A percentile compares a stretch with the other conserved stretches of the same genome.
Conservation (phyloP, 2,888 invertebrate species). For the Leptura quadrifasciata region DNA sequence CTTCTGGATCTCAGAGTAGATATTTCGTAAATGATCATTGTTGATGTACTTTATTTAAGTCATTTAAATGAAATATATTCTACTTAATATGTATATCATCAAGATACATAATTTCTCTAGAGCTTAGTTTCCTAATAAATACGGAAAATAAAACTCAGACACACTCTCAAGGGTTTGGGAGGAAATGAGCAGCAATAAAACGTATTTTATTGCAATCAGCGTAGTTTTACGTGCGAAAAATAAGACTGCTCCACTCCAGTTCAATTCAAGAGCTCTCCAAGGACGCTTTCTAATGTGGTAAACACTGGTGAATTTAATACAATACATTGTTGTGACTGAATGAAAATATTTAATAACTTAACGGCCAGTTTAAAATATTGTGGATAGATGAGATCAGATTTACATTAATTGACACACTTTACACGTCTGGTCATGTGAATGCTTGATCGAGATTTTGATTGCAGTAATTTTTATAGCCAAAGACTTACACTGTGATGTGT, state of each 20-base stretch:
- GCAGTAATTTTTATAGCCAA: no score
- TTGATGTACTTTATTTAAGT: no score
- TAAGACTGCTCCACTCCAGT: neutral
- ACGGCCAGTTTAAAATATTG: no score
- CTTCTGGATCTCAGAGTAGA: no score
- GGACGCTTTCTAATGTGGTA: neutral
- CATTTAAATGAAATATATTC: neutral
- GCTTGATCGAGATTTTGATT: no score
- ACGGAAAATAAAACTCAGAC: neutral
- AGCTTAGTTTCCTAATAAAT: neutral
- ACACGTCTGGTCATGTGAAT: no score
- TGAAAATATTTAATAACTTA: no score
- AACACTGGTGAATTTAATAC: neutral
- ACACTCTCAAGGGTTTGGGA: neutral
- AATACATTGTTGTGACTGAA: no score
- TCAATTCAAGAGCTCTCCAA: neutral
- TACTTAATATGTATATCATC: neutral
- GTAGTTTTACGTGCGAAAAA: neutral
- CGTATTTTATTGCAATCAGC: neutral
- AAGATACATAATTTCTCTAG: neutral
- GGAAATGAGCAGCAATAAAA: neutral
- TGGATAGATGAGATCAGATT: no score
- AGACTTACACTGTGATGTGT: no score
- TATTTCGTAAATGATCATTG: no score
- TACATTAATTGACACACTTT: no score